A percentile compares a stretch with the other conserved stretches of the same genome.
These are phyloP conservation scores for Caloenas nicobarica DNA, from an alignment of 2,113 vertebrate genomes.

Conservation along the genomic window DNA sequence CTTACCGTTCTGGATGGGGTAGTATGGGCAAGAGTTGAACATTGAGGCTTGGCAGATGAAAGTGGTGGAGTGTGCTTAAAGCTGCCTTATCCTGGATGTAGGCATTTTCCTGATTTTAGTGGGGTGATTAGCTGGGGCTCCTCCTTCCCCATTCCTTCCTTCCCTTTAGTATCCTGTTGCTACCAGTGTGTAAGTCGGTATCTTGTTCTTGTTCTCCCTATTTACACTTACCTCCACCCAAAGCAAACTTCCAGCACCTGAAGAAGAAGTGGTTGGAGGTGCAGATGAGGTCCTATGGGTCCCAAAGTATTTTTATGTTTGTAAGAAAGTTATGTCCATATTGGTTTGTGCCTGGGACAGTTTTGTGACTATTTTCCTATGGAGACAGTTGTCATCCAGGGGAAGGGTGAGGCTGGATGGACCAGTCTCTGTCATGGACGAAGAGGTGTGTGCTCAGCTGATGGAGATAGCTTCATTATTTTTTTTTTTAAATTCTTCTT, in stretches of 20 bases:
- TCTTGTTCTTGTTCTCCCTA: background rate
- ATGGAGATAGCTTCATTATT: too few relatives aligned
- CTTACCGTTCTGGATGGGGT: background rate
- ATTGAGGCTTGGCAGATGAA: background rate
- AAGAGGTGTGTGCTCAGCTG: rapidly evolving
- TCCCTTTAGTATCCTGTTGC: background rate
- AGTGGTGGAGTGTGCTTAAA: background rate
- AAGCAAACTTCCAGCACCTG: background rate
- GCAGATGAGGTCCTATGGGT: rapidly evolving
- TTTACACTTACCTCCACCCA: background rate
- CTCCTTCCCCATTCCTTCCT: background rate
- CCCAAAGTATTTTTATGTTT: background rate
- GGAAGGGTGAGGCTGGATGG: background rate
- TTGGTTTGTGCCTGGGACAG: background rate
- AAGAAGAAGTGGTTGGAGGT: background rate
- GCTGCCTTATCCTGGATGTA: background rate
- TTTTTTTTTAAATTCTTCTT: too few relatives aligned
- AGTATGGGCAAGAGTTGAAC: background rate
- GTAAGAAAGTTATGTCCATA: background rate
- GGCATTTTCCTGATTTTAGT: rapidly evolving
- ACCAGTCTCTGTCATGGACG: too few relatives aligned
- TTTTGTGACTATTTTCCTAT: background rate
- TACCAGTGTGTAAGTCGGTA: background rate
- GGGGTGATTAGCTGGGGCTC: background rate
- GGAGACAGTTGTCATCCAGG: background rate